Conservation (phyloP, 2,113 vertebrate species). For the Spea bombifrons region DNA sequence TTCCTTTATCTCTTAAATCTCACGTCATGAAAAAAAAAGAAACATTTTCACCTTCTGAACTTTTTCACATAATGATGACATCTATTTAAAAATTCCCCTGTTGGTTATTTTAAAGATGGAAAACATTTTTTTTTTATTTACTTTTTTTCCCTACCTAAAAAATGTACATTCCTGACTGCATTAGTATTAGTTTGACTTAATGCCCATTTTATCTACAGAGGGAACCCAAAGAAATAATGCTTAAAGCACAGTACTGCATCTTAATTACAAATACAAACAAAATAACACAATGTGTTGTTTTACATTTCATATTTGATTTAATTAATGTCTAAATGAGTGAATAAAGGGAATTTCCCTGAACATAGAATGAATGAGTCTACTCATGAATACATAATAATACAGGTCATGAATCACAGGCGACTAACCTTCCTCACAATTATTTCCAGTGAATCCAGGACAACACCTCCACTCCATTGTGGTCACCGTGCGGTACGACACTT, state of each 20-base stretch:
- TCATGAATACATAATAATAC: neutral
- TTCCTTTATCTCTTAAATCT: neutral
- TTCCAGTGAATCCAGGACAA: slow-evolving; percentile 86
- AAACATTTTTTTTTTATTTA: neutral
- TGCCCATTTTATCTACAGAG: too few species aligned
- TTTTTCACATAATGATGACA: neutral
- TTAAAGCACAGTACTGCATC: too few species aligned
- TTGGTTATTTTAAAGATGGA: neutral
- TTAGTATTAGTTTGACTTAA: too few species aligned
- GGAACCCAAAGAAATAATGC: too few species aligned
- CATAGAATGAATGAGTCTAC: too few species aligned
- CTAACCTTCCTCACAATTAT: slow-evolving; percentile 86
- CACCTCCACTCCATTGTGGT: slow-evolving; percentile 88
- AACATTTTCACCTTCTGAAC: neutral
- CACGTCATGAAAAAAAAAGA: neutral
- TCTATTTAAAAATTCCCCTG: neutral
- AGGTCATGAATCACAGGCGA: neutral
- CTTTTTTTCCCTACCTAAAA: neutral
- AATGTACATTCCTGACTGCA: neutral
- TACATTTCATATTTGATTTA: too few species aligned
- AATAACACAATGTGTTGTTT: too few species aligned
- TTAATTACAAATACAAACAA: too few species aligned
- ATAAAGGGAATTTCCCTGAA: too few species aligned
- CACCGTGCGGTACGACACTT: slow-evolving; percentile 81
- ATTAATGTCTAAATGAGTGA: too few species aligned